These are phyloP conservation scores for Rhinichthys klamathensis DNA, from an alignment of 2,113 vertebrate species.

Conservation along the genomic window DNA sequence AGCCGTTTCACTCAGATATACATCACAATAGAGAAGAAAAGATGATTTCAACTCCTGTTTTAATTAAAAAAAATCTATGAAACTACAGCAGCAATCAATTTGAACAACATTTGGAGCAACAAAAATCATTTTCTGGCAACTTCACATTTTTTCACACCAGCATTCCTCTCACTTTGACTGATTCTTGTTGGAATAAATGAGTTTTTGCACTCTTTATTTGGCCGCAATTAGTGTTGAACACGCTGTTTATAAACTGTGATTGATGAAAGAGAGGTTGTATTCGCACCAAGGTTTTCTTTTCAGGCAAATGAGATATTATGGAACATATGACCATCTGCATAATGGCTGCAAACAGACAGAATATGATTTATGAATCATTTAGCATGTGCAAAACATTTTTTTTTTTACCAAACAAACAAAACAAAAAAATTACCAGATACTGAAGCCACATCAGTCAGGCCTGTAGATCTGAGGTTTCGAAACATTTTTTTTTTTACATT, in stretches of 20 bases:
- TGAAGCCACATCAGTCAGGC: neutral
- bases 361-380: slow-evolving; percentile 15
- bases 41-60: no score
- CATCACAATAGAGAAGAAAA: no score
- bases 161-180: neutral
- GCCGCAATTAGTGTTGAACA: neutral
- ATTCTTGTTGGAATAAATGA: neutral
- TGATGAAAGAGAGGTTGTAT: slow-evolving; percentile 1
- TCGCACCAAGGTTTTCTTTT: neutral
- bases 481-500: no score
- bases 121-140: neutral
- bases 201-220: neutral
- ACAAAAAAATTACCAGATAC: neutral
- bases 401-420: neutral
- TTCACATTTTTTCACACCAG: neutral
- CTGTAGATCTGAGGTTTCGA: neutral
- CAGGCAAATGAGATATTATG: neutral
- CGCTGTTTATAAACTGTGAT: neutral
- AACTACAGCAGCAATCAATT: neutral
- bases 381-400: neutral
- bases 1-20: no score
- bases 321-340: neutral
- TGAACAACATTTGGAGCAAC: neutral
- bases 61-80: no score
- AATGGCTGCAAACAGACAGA: neutral